Base-by-base conservation (phyloP, 2,888 invertebrate genomes). In the Agrilus biguttatus region DNA sequence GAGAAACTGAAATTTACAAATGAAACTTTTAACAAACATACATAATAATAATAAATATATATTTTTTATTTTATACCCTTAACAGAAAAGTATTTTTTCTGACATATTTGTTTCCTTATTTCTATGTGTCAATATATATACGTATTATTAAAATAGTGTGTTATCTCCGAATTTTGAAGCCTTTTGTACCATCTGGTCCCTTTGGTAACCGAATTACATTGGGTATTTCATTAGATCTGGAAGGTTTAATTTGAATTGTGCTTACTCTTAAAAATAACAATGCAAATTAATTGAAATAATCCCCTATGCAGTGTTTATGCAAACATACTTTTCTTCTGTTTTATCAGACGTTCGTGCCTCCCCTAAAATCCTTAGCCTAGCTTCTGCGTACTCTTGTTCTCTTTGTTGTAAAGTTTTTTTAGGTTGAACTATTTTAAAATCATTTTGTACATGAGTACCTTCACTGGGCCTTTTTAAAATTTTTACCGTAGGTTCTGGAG, bases 371-470 rank as follows among this genome's bases (percentile, higher is more conserved):
- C 93, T 74, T 50, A 88, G 74, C 52, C 93, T 76, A 14, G 92
- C 92, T 63, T 91, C 85, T 12, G 91, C 91, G 61, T 95, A 95
- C 59, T 91, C 93, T 59, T 89, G 88, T 66, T 92, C 91, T 55
- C 93, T 75, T 74, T 95, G 87, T 67, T 86, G 81, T 37, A 87
- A 67, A 37, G 87, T 83, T 66, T 88, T 87, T 45, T 87, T 83
- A 35, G 86, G 87, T 53, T 83, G 80, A 53, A 71, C 71, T 38
- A 76, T 75, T 54, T 81, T 83, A 39, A 72, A 66, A 54, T 82
- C 83, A 34, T 77, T 78, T 55, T 73, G 71, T 17, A 50, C 51
- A 46, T 58, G 59, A 37, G 54, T 50, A 47, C 61, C 60, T 50
- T 62, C 62, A n/a, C 75, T 69, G 1, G 83, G 83, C 50, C 83